phyloP scores from a whole-genome alignment of 2,888 invertebrate species.

The Diarsia dahlii region DNA sequence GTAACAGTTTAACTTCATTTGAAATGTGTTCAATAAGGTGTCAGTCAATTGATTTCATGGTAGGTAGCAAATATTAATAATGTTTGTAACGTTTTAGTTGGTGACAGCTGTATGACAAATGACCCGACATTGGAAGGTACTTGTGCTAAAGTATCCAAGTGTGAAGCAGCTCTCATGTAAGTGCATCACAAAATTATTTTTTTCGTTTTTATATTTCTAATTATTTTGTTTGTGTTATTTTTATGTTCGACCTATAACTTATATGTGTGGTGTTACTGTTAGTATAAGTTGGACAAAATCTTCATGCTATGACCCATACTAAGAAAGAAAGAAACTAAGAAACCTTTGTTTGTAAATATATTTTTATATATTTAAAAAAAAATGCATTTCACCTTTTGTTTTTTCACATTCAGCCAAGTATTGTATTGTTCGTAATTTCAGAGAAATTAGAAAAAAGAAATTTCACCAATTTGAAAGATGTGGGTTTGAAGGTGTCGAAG shows the following conservation, averaged over 20 bases:
- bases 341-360: background rate
- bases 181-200: constrained; percentile 57
- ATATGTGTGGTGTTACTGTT: too few relatives aligned
- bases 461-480: constrained; percentile 81
- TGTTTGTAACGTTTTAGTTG: constrained; percentile 73
- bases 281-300: too few relatives aligned
- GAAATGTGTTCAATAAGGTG: constrained; percentile 41
- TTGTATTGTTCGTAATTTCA: constrained; percentile 52
- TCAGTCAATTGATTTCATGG: constrained; percentile 44
- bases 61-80: constrained; percentile 35
- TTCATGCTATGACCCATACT: too few relatives aligned
- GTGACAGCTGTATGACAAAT: constrained; percentile 78
- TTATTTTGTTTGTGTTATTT: too few relatives aligned
- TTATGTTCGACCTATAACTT: too few relatives aligned
- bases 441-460: constrained; percentile 73
- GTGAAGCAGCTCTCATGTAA: constrained; percentile 81
- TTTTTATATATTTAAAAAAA: background rate
- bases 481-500: constrained; percentile 80
- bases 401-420: background rate
- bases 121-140: constrained; percentile 72
- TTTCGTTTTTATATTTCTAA: too few relatives aligned
- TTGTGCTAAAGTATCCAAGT: constrained; percentile 76
- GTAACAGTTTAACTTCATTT: constrained; percentile 32
- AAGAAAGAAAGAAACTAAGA: too few relatives aligned
- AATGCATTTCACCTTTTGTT: background rate